Conservation (phyloP, 2,113 vertebrate genomes). For the Oncorhynchus clarkii region DNA sequence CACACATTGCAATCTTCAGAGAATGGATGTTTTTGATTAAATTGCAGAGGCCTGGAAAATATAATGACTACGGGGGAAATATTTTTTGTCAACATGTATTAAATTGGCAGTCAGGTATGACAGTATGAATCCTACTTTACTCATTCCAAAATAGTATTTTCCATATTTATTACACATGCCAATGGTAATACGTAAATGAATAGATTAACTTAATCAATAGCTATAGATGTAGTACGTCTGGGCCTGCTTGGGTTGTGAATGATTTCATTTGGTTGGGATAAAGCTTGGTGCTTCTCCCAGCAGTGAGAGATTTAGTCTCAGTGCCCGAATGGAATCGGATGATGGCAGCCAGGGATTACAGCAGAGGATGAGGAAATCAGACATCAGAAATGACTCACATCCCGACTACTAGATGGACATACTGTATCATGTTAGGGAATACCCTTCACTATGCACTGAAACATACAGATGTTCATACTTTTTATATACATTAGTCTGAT, state of each 20-base stretch:
- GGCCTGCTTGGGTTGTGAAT: constrained; percentile 50
- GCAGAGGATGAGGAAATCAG: constrained; percentile 37
- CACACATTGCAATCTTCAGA: too few relatives aligned
- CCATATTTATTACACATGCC: too few relatives aligned
- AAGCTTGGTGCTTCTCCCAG: constrained; percentile 49
- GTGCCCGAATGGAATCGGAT: constrained; percentile 51
- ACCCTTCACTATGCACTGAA: constrained; percentile 44
- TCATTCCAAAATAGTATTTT: too few relatives aligned
- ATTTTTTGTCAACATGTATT: too few relatives aligned
- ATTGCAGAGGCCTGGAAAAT: too few relatives aligned
- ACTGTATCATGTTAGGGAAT: constrained; percentile 43
- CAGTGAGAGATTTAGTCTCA: constrained; percentile 57
- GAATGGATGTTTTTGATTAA: too few relatives aligned
- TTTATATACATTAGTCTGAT: background rate
- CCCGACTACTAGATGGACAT: constrained; percentile 29
- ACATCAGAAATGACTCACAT: constrained; percentile 47
- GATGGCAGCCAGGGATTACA: constrained; percentile 58
- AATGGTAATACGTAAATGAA: too few relatives aligned
- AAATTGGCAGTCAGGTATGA: too few relatives aligned
- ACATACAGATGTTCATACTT: constrained; percentile 22
- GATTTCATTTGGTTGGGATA: constrained; percentile 64
- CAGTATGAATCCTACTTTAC: too few relatives aligned
- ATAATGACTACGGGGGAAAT: too few relatives aligned
- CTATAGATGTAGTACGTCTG: constrained; percentile 48
- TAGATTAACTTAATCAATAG: too few relatives aligned